Evolutionary conservation across 2,888 invertebrate species (phyloP).

Genomic region (Xestobium rufovillosum): DNA sequence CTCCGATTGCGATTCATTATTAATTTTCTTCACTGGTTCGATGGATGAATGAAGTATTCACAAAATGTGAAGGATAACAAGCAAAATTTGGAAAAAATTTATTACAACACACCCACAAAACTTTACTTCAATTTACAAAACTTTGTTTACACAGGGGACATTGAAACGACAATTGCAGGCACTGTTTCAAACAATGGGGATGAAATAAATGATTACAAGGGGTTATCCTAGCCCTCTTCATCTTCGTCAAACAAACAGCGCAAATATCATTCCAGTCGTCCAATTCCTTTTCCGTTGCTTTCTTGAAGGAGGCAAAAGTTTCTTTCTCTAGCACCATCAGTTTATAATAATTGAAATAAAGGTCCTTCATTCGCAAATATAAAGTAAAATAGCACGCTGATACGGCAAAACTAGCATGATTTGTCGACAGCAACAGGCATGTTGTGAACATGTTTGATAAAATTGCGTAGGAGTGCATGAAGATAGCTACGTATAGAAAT

Average conservation of each 20-base stretch:
- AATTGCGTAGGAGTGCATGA: slow-evolving; percentile 52
- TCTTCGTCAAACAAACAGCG: slow-evolving; percentile 64
- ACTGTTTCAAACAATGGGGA: slow-evolving; percentile 64
- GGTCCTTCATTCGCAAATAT: slow-evolving; percentile 37
- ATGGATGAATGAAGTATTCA: no score
- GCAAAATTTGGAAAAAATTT: no score
- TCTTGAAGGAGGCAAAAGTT: slow-evolving; percentile 36
- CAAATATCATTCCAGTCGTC: slow-evolving; percentile 66
- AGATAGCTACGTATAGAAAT: slow-evolving; percentile 57
- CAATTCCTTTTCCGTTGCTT: slow-evolving; percentile 60
- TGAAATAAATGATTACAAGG: slow-evolving; percentile 76
- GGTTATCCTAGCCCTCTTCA: slow-evolving; percentile 66
- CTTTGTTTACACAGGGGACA: slow-evolving; percentile 66
- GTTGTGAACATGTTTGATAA: slow-evolving; percentile 27
- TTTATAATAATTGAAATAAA: slow-evolving; percentile 35
- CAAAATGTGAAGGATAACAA: no score
- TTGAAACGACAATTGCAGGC: slow-evolving; percentile 58
- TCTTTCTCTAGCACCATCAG: slow-evolving; percentile 31
- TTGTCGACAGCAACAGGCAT: slow-evolving; percentile 21
- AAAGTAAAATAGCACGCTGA: slow-evolving; percentile 36
- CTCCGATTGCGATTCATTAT: no score
- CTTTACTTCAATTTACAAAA: no score
- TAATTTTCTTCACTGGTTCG: no score
- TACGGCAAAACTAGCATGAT: slow-evolving; percentile 29
- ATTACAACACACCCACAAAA: no score